These are phyloP conservation scores for Burhinus oedicnemus DNA, from an alignment of 2,113 vertebrate species.

Conservation along the genomic window DNA sequence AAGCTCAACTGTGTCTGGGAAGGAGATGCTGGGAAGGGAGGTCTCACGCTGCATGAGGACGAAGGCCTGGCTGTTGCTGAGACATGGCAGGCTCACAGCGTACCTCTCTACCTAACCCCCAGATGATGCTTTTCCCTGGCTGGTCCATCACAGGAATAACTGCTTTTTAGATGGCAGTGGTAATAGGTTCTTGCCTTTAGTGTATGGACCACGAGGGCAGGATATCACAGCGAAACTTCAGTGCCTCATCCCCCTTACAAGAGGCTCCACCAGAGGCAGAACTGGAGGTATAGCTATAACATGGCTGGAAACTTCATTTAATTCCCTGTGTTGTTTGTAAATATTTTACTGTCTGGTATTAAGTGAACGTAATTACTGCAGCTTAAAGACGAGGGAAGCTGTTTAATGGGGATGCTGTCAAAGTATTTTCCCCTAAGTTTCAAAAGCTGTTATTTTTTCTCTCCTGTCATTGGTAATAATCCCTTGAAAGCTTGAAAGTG, in stretches of 20 bases:
- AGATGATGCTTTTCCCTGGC: neutral
- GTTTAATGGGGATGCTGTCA: constrained; percentile 55
- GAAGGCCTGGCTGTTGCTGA: neutral
- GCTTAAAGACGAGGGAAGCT: constrained; percentile 8
- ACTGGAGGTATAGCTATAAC: neutral
- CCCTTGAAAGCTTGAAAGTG: constrained; percentile 41
- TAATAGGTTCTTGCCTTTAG: neutral
- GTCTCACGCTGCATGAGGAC: neutral
- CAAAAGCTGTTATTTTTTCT: constrained; percentile 42
- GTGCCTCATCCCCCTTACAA: neutral
- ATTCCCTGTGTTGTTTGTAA: neutral
- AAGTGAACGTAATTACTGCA: constrained; percentile 37
- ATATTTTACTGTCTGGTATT: constrained; percentile 40
- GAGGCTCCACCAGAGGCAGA: neutral
- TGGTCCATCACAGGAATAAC: neutral
- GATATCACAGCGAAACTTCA: neutral
- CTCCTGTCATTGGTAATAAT: constrained; percentile 44
- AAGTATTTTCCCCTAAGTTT: constrained; percentile 45
- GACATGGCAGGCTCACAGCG: neutral
- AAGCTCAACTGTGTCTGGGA: neutral
- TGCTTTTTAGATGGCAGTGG: neutral
- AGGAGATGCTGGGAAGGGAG: neutral
- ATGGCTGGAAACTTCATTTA: neutral
- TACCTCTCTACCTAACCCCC: neutral
- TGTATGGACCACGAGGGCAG: neutral